These are phyloP conservation scores for Watsonalla binaria DNA, from an alignment of 2,888 invertebrate genomes.

Conservation along the genomic window DNA sequence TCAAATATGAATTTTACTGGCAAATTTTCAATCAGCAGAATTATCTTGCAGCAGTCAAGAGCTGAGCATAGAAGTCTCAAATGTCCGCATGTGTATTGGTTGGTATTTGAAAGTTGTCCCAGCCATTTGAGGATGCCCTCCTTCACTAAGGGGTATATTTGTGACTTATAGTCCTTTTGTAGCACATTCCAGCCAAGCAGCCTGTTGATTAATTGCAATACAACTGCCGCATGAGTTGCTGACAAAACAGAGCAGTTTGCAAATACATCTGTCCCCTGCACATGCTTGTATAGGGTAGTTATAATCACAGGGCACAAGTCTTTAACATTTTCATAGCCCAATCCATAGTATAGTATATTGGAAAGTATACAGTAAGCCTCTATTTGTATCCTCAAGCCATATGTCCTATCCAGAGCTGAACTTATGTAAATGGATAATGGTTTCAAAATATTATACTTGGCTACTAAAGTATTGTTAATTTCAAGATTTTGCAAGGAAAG, in stretches of 20 bases:
- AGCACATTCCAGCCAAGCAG: conserved; percentile 37
- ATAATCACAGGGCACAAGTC: conserved; percentile 76
- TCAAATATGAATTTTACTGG: conserved; percentile 48
- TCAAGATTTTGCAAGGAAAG: conserved; percentile 80
- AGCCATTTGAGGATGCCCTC: conserved; percentile 73
- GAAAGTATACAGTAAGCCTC: conserved; percentile 80
- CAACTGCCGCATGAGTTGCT: conserved; percentile 78
- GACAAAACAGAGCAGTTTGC: conserved; percentile 66
- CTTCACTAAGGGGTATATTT: conserved; percentile 58
- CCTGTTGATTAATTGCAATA: conserved; percentile 66
- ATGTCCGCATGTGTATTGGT: conserved; percentile 67
- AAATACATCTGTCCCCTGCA: conserved; percentile 74
- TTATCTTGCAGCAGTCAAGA: conserved; percentile 56
- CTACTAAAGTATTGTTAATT: conserved; percentile 72
- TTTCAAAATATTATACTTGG: conserved; percentile 75
- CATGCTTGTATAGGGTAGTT: conserved; percentile 78
- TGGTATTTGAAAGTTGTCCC: conserved; percentile 53
- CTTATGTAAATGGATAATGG: conserved; percentile 77
- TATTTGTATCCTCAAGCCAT: conserved; percentile 79
- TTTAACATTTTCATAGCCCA: conserved; percentile 65
- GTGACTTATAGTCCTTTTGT: conserved; percentile 45
- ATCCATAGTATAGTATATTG: conserved; percentile 73
- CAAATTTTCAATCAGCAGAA: conserved; percentile 44
- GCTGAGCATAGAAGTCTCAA: conserved; percentile 54
- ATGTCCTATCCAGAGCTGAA: conserved; percentile 69